These are phyloP conservation scores for Poeciliopsis infans DNA, from an alignment of 2,797 vertebrate genomes.

Conservation along the genomic window DNA sequence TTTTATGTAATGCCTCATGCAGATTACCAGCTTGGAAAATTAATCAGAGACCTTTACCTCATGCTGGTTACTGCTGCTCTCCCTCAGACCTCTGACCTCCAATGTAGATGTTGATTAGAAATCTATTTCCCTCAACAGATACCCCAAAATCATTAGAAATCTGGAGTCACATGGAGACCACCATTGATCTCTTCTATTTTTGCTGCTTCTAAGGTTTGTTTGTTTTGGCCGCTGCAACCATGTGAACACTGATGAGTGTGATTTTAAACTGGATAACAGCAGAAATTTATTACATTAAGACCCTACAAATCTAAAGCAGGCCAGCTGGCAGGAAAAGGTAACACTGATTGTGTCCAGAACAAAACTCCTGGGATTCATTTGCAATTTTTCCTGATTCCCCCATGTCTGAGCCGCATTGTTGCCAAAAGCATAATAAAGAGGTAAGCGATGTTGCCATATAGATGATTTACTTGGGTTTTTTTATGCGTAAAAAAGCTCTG, in stretches of 20 bases:
- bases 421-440: slow-evolving; percentile 43
- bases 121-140: slow-evolving; percentile 14
- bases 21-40: slow-evolving; percentile 45
- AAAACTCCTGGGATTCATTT: slow-evolving; percentile 47
- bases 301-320: slow-evolving; percentile 60
- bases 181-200: slow-evolving; percentile 36
- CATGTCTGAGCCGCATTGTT: slow-evolving; percentile 36
- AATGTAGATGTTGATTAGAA: slow-evolving; percentile 5
- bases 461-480: slow-evolving; percentile 34
- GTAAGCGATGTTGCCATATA: slow-evolving; percentile 27
- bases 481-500: slow-evolving; percentile 35
- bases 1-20: slow-evolving; percentile 55
- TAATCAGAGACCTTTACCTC: slow-evolving; percentile 24
- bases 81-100: slow-evolving; percentile 15
- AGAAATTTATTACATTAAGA: slow-evolving; percentile 60
- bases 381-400: slow-evolving; percentile 51
- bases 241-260: slow-evolving; percentile 64
- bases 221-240: slow-evolving; percentile 58
- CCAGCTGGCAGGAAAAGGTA: slow-evolving; percentile 41
- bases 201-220: slow-evolving; percentile 72
- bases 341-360: slow-evolving; percentile 45
- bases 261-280: slow-evolving; percentile 54
- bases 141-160: background rate
- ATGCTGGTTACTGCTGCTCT: slow-evolving; percentile 12
- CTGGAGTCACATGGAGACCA: slow-evolving; percentile 16